phyloP scores from a whole-genome alignment of 2,888 invertebrate genomes.

The Acronicta alni region DNA sequence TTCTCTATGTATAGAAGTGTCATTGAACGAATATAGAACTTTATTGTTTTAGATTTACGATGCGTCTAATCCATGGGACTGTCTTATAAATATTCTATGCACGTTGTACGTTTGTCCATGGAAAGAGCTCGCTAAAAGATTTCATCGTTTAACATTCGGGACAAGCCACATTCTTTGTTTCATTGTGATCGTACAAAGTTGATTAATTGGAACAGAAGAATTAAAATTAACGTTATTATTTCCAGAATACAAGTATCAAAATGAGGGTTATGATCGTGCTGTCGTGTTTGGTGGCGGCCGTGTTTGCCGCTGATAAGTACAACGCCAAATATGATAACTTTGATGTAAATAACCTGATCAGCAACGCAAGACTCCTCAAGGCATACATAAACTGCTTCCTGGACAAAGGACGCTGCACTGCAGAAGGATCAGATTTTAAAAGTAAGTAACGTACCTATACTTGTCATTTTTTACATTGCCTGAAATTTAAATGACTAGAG shows the following conservation, averaged over 20 bases:
- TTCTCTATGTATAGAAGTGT: neutral
- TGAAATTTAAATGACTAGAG: no score
- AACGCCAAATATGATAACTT: slow-evolving; percentile 93
- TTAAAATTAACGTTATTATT: slow-evolving; percentile 55
- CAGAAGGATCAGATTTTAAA: slow-evolving; percentile 92
- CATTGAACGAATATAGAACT: slow-evolving; percentile 16
- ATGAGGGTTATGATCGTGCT: slow-evolving; percentile 78
- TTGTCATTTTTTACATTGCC: no score
- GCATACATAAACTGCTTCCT: slow-evolving; percentile 93
- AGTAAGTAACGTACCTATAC: slow-evolving; percentile 84
- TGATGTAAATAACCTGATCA: slow-evolving; percentile 91
- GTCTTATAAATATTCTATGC: slow-evolving; percentile 69
- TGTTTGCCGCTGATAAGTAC: slow-evolving; percentile 87
- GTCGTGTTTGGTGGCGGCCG: slow-evolving; percentile 73
- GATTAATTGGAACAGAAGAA: slow-evolving; percentile 45
- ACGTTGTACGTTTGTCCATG: slow-evolving; percentile 65
- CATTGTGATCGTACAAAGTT: slow-evolving; percentile 55
- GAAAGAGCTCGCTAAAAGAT: slow-evolving; percentile 62
- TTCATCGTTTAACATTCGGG: slow-evolving; percentile 67
- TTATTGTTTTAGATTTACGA: slow-evolving; percentile 27
- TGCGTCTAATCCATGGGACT: slow-evolving; percentile 32
- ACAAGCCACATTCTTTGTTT: slow-evolving; percentile 57
- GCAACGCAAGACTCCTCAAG: slow-evolving; percentile 91
- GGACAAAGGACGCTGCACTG: slow-evolving; percentile 91
- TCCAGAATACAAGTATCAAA: slow-evolving; percentile 64